Evolutionary conservation across 2,888 invertebrate species (phyloP).

Genomic region (Prosapia bicincta): DNA sequence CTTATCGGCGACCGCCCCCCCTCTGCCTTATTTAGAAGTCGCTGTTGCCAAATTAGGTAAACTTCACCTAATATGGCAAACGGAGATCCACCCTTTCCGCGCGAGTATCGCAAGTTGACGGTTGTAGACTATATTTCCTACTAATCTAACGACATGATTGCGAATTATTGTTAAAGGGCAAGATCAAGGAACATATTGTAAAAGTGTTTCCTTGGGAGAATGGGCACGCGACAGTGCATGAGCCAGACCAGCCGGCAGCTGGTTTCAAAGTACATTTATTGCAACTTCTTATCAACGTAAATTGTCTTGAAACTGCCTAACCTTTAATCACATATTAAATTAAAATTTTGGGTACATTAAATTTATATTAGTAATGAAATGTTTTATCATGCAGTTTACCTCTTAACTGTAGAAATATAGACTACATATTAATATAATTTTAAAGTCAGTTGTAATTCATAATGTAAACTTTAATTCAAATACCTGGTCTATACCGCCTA

Average conservation of each 20-base stretch:
- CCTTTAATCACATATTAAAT: too few relatives aligned
- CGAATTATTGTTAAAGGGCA: background rate
- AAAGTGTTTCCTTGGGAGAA: background rate
- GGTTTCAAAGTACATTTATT: background rate
- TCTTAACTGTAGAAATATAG: too few relatives aligned
- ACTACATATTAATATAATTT: too few relatives aligned
- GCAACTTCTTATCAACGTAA: background rate
- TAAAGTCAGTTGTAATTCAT: too few relatives aligned
- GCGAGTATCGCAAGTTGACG: conserved; percentile 26
- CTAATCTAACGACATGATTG: background rate
- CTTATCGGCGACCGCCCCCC: conserved; percentile 49
- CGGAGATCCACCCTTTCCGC: conserved; percentile 66
- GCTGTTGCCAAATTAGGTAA: conserved; percentile 78
- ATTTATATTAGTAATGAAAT: too few relatives aligned
- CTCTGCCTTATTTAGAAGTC: conserved; percentile 80
- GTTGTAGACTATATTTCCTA: conserved; percentile 7
- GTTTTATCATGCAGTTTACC: too few relatives aligned
- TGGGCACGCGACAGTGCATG: background rate
- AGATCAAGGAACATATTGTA: conserved; percentile 2
- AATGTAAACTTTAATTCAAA: too few relatives aligned
- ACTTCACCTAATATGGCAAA: conserved; percentile 76
- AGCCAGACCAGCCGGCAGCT: background rate
- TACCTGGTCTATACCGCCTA: too few relatives aligned
- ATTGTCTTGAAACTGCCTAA: too few relatives aligned
- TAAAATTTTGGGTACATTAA: too few relatives aligned